Evolutionary conservation across 1,140 invertebrate species (phyloP).

Genomic region (Orchesella cincta): DNA sequence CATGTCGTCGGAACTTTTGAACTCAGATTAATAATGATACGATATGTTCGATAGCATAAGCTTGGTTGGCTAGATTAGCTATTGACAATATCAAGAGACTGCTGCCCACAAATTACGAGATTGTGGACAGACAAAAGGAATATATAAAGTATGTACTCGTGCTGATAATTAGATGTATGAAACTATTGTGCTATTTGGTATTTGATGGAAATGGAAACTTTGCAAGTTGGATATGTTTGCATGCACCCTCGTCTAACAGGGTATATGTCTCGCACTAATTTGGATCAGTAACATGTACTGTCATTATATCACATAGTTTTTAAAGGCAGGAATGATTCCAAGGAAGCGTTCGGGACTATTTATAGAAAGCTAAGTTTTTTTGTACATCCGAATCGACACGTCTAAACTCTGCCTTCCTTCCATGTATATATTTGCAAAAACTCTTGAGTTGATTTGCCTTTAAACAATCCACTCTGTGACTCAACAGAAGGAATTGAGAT

Average conservation of each 20-base stretch:
- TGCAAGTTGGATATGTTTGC: neutral
- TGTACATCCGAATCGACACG: constrained; percentile 11
- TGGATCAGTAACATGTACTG: neutral
- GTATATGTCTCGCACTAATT: neutral
- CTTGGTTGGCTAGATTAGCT: too few species aligned
- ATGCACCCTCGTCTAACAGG: too few species aligned
- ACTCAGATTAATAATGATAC: too few species aligned
- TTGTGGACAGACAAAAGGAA: neutral
- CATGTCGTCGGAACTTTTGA: too few species aligned
- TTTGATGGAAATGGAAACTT: neutral
- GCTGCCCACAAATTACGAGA: too few species aligned
- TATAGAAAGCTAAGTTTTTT: constrained; percentile 26
- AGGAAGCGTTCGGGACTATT: constrained; percentile 27
- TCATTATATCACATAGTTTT: neutral
- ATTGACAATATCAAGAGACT: too few species aligned
- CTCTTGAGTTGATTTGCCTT: neutral
- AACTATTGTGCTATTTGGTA: neutral
- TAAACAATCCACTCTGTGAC: neutral
- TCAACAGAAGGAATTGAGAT: neutral
- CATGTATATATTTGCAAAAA: neutral
- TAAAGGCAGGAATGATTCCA: constrained; percentile 12
- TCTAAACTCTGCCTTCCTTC: neutral
- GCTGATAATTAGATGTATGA: neutral
- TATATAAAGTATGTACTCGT: neutral
- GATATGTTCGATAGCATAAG: too few species aligned